Evolutionary conservation across 1,140 invertebrate genomes (phyloP).

Genomic region (Brachionus sp.): DNA sequence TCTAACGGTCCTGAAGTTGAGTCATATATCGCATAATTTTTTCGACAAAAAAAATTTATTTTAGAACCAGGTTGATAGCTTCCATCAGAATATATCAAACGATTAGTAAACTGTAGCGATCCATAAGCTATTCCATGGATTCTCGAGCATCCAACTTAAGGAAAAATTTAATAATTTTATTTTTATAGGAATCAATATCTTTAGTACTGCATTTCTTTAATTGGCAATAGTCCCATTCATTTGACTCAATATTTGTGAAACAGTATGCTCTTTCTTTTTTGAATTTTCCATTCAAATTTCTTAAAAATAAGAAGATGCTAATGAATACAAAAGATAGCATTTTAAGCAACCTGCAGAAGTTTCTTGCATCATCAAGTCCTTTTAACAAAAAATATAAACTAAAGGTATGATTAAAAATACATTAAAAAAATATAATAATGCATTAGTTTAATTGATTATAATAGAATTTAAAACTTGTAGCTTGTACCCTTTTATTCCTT

Average conservation of each 20-base stretch:
- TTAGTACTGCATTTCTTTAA: slow-evolving; percentile 17
- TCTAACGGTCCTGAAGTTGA: not conserved
- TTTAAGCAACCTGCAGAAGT: not conserved
- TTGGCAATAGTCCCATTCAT: slow-evolving; percentile 1
- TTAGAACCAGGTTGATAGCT: not conserved
- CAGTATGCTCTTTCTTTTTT: slow-evolving; percentile 33
- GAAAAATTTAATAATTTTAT: not conserved
- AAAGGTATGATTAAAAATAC: not conserved
- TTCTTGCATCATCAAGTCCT: not conserved
- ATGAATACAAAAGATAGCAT: not conserved
- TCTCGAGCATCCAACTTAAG: slow-evolving; percentile 3
- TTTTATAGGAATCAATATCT: not conserved
- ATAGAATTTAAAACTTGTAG: too few species aligned
- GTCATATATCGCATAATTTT: slow-evolving; percentile 1
- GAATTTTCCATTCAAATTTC: not conserved
- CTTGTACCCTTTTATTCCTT: too few species aligned
- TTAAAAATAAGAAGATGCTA: not conserved
- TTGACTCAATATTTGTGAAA: not conserved
- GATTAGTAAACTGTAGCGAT: not conserved
- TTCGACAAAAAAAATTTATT: not conserved
- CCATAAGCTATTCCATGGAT: slow-evolving; percentile 23
- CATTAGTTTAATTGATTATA: too few species aligned
- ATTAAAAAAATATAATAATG: too few species aligned
- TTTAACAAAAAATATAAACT: not conserved
- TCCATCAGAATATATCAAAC: not conserved